Base-by-base conservation (phyloP, 1,140 invertebrate species). In the Dendroctonus valens region DNA sequence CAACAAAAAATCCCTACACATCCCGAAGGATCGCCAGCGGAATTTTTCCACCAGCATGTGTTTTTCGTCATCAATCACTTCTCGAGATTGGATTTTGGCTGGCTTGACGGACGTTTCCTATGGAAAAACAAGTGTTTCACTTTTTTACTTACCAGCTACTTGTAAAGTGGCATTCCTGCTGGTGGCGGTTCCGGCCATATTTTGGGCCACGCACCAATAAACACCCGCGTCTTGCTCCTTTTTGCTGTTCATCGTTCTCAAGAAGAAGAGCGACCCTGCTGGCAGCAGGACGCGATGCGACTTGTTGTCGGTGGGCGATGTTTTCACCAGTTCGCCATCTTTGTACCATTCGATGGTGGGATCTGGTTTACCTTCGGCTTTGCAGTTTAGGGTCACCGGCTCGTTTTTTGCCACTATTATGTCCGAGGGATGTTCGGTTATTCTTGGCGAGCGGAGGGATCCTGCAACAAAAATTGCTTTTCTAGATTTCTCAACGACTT, bases 121-220 rank as follows among this genome's bases (percentile, higher is more conserved):
- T 26, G 26, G 26, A 26, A 46, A 46, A 46, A 46, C 9, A 46
- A 11, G 12, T 46, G 44, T 46, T 46, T 46, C 12, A 46, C 9
- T 46, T 11, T 59, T 12, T 15, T 46, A 83, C 88, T 89, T 84
- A 97, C 94, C 91, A 81, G 95, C 94, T 76, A 97, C 92, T 81
- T 94, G 90, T 62, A 98, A 85, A 46, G 93, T 94, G 70, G 94
- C 96, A 83, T 97, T 97, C 68, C 89, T 86, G 79, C 93, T 96
- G 74, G 87, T 83, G 49, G 88, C 91, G 73, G 86, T 88, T 72
- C 94, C 94, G 37, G 90, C 91, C 57, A 85, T 79, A 80, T 97
- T 98, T 67, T 86, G 87, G 14, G 96, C 96, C 68, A 94, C 91
- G 81, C 96, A 98, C 89, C 93, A 96, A 79, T 98, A 98, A 52